These are phyloP conservation scores for Apis florea DNA, from an alignment of 1,140 invertebrate genomes.

Conservation along the genomic window DNA sequence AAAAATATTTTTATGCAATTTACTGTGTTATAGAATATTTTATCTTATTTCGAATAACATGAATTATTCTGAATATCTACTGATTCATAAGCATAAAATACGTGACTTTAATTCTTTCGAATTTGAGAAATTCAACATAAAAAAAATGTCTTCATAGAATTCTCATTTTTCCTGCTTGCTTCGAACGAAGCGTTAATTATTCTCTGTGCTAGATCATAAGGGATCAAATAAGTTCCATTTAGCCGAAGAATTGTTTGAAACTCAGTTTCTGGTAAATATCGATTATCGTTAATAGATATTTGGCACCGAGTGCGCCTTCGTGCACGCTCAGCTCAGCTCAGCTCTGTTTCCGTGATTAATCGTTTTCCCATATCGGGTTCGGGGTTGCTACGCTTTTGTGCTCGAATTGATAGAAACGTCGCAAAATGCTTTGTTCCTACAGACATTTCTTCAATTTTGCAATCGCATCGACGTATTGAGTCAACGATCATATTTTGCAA, in stretches of 20 bases:
- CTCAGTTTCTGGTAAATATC: conserved; percentile 35
- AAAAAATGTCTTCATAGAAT: too few relatives aligned
- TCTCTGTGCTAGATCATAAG: not conserved
- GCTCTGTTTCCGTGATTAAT: conserved; percentile 43
- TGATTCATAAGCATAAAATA: too few relatives aligned
- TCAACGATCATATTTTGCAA: not conserved
- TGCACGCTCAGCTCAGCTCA: conserved; percentile 20
- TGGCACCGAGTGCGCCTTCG: conserved; percentile 38
- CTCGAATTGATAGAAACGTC: conserved; percentile 26
- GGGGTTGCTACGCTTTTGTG: conserved; percentile 30
- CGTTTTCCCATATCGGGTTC: conserved; percentile 41
- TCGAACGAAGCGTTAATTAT: not conserved
- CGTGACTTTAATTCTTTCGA: too few relatives aligned
- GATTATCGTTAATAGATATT: conserved; percentile 51
- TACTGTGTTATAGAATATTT: too few relatives aligned
- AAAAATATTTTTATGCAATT: too few relatives aligned
- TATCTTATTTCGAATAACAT: too few relatives aligned
- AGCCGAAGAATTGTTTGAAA: not conserved
- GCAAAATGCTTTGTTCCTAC: conserved; percentile 3
- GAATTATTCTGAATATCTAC: too few relatives aligned
- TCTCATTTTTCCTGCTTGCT: not conserved
- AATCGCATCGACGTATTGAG: not conserved
- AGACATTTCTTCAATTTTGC: not conserved
- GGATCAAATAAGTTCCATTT: not conserved
- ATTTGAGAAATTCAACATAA: too few relatives aligned